These are phyloP conservation scores for Nomada ruficornis DNA, from an alignment of 2,888 invertebrate species.

Conservation along the genomic window DNA sequence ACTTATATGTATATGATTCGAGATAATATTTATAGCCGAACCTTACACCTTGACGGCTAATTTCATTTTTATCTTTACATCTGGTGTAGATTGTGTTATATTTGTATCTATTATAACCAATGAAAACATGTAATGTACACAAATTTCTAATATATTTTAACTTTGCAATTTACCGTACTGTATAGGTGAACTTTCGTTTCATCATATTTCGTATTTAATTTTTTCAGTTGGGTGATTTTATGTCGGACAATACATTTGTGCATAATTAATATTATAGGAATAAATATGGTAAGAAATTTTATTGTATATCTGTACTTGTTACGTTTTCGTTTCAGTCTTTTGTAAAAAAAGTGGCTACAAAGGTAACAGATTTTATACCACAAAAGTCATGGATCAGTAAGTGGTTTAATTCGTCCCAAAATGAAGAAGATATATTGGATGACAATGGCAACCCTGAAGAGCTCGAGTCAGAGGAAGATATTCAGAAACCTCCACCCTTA, in stretches of 20 bases:
- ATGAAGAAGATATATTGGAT: slow-evolving; percentile 69
- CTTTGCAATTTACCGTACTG: not conserved
- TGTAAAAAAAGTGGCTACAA: slow-evolving; percentile 88
- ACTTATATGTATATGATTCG: slow-evolving; percentile 10
- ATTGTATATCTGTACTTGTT: not conserved
- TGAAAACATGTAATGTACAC: not conserved
- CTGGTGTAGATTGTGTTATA: not conserved
- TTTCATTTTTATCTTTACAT: not conserved
- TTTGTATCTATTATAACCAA: not conserved
- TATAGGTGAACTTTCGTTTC: not conserved
- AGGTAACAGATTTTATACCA: slow-evolving; percentile 88
- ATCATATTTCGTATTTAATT: not conserved
- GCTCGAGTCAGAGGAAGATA: slow-evolving; percentile 73
- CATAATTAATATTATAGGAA: not conserved
- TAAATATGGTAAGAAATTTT: not conserved
- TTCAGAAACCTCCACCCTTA: slow-evolving; percentile 76
- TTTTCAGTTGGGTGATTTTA: not conserved
- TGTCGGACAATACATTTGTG: not conserved
- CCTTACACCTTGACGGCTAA: not conserved
- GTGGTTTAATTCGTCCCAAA: slow-evolving; percentile 81
- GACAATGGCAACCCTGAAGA: slow-evolving; percentile 70
- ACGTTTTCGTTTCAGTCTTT: slow-evolving; percentile 86
- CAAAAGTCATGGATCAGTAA: slow-evolving; percentile 85
- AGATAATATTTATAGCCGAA: slow-evolving; percentile 16
- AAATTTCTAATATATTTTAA: not conserved